Conservation (phyloP, 2,888 invertebrate species). For the Coelogynopora nodosa region DNA sequence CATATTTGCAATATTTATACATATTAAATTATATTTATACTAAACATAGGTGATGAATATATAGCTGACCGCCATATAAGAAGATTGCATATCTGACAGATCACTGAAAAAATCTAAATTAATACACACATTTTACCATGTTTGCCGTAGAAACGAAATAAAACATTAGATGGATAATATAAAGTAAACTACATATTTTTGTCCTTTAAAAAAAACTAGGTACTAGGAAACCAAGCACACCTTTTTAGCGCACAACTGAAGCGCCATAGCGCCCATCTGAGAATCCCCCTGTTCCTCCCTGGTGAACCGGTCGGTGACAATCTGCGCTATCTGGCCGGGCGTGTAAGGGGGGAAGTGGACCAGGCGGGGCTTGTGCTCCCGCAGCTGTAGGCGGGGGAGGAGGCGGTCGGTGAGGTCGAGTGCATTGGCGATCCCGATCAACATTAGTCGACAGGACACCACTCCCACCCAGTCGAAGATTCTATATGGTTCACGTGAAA, state of each 20-base stretch:
- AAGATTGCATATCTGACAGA: too few relatives aligned
- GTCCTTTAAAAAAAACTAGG: too few relatives aligned
- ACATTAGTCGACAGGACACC: conserved; percentile 37
- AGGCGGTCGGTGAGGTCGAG: conserved; percentile 86
- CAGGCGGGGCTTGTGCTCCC: conserved; percentile 65
- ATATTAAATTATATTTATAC: too few relatives aligned
- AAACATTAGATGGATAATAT: too few relatives aligned
- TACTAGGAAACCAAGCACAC: conserved; percentile 42
- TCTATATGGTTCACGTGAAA: too few relatives aligned
- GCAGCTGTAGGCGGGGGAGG: conserved; percentile 75
- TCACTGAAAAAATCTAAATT: too few relatives aligned
- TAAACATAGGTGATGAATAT: too few relatives aligned
- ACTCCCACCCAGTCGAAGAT: conserved; percentile 38
- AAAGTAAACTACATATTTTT: too few relatives aligned
- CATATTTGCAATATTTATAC: too few relatives aligned
- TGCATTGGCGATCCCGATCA: conserved; percentile 77
- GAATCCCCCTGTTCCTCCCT: not conserved
- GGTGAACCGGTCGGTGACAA: conserved; percentile 73
- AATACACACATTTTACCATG: too few relatives aligned
- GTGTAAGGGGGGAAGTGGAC: conserved; percentile 88
- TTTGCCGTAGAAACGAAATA: too few relatives aligned
- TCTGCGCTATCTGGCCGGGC: conserved; percentile 79
- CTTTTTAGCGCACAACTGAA: conserved; percentile 87
- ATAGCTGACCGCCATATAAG: too few relatives aligned
- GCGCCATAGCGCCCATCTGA: conserved; percentile 73